Conservation (phyloP, 2,113 vertebrate species). For the Cebus imitator region DNA sequence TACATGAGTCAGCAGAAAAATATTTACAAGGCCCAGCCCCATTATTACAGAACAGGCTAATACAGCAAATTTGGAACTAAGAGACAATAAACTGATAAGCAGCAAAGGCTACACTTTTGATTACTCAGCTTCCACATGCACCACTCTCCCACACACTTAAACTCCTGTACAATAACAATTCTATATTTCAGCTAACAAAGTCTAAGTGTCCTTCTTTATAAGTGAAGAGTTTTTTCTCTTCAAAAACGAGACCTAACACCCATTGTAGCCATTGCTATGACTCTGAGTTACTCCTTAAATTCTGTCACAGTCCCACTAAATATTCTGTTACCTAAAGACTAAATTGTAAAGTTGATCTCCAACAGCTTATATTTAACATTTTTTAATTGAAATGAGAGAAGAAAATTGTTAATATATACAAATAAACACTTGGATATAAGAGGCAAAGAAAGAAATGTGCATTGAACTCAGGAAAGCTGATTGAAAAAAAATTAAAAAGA, state of each 20-base stretch:
- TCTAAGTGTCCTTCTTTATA: not conserved
- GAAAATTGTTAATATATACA: not conserved
- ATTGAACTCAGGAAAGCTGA: too few relatives aligned
- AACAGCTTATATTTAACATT: not conserved
- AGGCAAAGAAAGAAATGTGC: not conserved
- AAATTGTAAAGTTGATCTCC: not conserved
- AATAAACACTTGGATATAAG: not conserved
- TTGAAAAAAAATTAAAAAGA: too few relatives aligned
- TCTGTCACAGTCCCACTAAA: not conserved
- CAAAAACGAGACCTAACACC: not conserved
- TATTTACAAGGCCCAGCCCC: not conserved
- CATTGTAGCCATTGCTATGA: not conserved
- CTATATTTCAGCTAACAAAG: not conserved
- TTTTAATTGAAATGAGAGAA: not conserved
- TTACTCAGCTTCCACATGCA: not conserved
- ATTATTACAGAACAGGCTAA: not conserved
- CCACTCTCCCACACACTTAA: not conserved
- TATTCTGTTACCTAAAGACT: not conserved
- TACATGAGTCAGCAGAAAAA: not conserved
- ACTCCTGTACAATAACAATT: not conserved
- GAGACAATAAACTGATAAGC: not conserved
- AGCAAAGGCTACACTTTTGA: not conserved
- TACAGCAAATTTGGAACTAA: not conserved
- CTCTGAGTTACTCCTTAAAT: not conserved
- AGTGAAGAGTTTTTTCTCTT: not conserved